A percentile compares a stretch with the other conserved stretches of the same genome.
These are phyloP conservation scores for Pelecanus crispus DNA, from an alignment of 2,113 vertebrate genomes.

Conservation along the genomic window DNA sequence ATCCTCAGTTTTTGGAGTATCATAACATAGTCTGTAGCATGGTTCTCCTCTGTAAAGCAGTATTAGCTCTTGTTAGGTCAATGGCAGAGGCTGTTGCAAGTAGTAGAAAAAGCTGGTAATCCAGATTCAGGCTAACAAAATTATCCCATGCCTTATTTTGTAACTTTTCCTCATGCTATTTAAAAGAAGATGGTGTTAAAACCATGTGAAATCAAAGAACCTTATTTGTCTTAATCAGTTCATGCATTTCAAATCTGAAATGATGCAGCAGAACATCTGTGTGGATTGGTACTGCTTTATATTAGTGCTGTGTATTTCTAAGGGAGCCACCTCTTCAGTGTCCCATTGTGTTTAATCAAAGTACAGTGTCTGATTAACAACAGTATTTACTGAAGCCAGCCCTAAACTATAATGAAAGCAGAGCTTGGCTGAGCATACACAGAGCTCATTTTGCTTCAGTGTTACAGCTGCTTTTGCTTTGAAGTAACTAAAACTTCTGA, in stretches of 20 bases:
- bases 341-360: background rate
- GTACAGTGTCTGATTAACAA: background rate
- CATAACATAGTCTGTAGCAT: background rate
- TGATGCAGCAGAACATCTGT: background rate
- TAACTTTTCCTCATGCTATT: background rate
- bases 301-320: background rate
- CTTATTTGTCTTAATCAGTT: background rate
- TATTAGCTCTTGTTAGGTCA: background rate
- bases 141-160: background rate
- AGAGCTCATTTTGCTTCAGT: background rate
- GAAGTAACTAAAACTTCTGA: background rate
- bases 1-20: background rate
- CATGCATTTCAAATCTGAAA: background rate
- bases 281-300: background rate
- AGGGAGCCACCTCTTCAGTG: background rate
- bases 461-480: background rate
- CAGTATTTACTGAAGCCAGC: background rate
- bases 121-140: background rate
- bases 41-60: background rate
- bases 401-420: background rate
- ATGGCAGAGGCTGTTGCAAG: background rate
- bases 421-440: background rate
- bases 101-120: background rate
- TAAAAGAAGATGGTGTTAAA: background rate
- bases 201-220: background rate